Conservation (phyloP, 2,888 invertebrate species). For the Drosophila nr. fundita region DNA sequence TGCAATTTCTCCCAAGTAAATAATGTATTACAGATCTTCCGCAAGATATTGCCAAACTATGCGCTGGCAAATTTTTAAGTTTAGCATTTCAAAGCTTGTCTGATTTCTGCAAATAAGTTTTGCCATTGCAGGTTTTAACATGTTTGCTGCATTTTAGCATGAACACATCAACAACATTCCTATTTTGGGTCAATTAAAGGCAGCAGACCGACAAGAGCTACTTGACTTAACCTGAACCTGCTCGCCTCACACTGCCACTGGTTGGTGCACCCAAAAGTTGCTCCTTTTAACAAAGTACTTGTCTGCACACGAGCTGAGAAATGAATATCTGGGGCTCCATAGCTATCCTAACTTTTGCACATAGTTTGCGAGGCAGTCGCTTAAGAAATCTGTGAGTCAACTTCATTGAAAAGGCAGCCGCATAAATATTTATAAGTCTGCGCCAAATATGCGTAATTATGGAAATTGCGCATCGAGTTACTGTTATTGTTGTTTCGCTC, state of each 20-base stretch:
- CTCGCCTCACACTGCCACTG: neutral
- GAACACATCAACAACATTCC: neutral
- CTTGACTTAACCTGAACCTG: neutral
- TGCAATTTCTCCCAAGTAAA: neutral
- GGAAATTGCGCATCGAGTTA: constrained; percentile 73
- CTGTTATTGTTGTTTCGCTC: constrained; percentile 36
- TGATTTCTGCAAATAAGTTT: constrained; percentile 1
- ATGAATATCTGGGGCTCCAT: neutral
- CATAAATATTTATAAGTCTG: constrained; percentile 77
- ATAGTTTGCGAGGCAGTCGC: constrained; percentile 1
- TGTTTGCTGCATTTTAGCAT: neutral
- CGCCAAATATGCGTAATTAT: constrained; percentile 73
- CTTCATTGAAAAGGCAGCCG: constrained; percentile 45
- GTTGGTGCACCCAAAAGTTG: constrained; percentile 9
- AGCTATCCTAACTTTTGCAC: neutral
- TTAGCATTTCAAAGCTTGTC: neutral
- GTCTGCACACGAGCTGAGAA: neutral
- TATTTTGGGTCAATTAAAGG: neutral
- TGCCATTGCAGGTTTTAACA: neutral
- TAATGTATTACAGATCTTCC: neutral
- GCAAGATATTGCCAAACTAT: neutral
- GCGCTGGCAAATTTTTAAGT: neutral
- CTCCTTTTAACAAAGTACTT: constrained; percentile 4
- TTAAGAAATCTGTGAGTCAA: constrained; percentile 23
- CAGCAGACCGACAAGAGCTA: neutral